Evolutionary conservation across 2,888 invertebrate species (phyloP), one percentile per base, ranked within the genome.

Genomic region (Drosophila bunnanda): DNA sequence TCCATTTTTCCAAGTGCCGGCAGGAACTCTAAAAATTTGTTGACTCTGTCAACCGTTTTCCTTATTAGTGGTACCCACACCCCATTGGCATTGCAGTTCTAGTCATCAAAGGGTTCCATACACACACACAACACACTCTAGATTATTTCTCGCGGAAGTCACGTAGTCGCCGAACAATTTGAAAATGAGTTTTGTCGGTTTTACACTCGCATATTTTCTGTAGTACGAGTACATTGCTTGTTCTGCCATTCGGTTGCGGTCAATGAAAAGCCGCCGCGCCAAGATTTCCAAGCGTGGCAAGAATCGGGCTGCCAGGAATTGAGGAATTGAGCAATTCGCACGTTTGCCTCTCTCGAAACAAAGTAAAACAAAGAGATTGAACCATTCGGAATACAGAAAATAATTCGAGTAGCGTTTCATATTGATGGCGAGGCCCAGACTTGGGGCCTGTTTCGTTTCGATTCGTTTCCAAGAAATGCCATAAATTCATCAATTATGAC

Each of bases 401-500:
- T 85, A 74, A 82, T 79, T 75, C 80, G 64, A 82, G 70, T 81
- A 78, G 64, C 56, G 25, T 53, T 67, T 46, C 44, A 32, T 67
- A 66, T 67, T 66, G 68, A 67, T 46, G 66, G 68, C 68, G 62
- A 9, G 62, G 30, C 32, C 43, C 58, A 53, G 43, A 69, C 72
- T 70, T 41, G 39, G 57, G 36, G 41, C 50, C 22, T 41, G 62
- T 65, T 65, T 70, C 71, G 70, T 70, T 74, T 55, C 55, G 68
- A 44, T 68, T 46, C 59, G 56, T 52, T 87, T 80, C 82, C 78
- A 75, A 81, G 89, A 85, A 85, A 70, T 77, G 73, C 82, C 78
- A 84, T 89, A 85, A 85, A 89, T 89, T 89, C 89, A 77, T 89
- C 85, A 85, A 87, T 89, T 85, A 87, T 87, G 88, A 87, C 82